Evolutionary conservation across 1,140 invertebrate genomes (phyloP), one percentile per base, ranked within the genome.

Genomic region (Mizuhopecten yessoensis): DNA sequence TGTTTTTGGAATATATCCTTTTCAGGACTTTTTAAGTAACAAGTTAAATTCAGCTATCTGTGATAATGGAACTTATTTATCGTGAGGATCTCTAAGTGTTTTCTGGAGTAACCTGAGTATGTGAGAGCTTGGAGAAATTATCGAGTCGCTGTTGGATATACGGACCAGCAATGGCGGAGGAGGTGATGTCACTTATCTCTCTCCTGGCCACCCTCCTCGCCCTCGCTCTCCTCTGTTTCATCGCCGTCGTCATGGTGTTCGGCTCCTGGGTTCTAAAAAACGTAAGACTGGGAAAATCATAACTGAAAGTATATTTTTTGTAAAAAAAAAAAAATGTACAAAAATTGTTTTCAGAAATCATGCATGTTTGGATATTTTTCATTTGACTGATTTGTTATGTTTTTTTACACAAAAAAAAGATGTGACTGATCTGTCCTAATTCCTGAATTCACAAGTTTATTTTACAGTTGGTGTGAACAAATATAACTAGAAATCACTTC

Each of bases 241-340:
- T 96, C 88, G 94, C 93, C 23, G 92, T 89, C 29, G 92, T 94
- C 90, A 88, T 96, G 87, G 93, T 91, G 11, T 95, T 95, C 92
- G 95, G 95, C 90, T 93, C 94, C 23, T 95, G 94, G 93, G 92
- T 96, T 39, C 92, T 96, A 15, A 95, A 94, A 94, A 94, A 95
- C 89, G 95, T 96, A 96, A 93, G 93, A 93, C n/a, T 75, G 1
- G 17, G 17, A 45, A 75, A 91, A 29, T 75, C 42, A n/a, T 90
- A 86, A 13, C 10, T 29, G 33, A 34, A 86, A n/a, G 20, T 34
- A 39, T 88, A 15, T 36, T 88, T 88, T 33, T 34, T 20, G 45
- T 57, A 57, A 57, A 57, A 15, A 57, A 17, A 57, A 11, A 57
- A 20, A 57, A 11, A 57, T 57, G 3, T 57, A 57, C 36, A 39